Evolutionary conservation across 1,140 invertebrate genomes (phyloP), one percentile per base, ranked within the genome.

Genomic region (Leptinotarsa texana): DNA sequence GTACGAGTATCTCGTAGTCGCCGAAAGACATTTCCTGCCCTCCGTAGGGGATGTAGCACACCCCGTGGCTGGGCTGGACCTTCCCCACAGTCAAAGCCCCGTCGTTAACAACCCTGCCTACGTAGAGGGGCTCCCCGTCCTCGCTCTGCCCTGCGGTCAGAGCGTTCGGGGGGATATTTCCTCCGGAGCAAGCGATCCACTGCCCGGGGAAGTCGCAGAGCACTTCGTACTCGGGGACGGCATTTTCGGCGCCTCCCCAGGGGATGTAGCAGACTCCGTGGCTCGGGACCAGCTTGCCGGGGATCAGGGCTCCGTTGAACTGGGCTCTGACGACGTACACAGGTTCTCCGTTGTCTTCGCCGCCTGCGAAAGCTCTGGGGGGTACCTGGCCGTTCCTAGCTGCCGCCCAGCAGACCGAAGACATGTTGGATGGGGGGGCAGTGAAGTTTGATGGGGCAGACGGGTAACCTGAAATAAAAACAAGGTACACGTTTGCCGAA

Each of bases 201-300:
- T 77, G 81, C 13, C 83, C 84, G 69, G 79, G 80, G 72, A 82
- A 84, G 62, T 84, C 81, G 76, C 82, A 84, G 0, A 85, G 78
- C 48, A 93, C 92, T 87, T 95, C 91, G 81, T 95, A 96, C 68
- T 93, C 88, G 18, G 83, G 77, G 79, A 93, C 92, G 51, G 89
- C 89, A 79, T 95, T 92, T 83, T 96, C 94, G 17, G 84, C 85
- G 47, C 94, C 93, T 13, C 93, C 93, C 92, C 92, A 95, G 17
- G 93, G 85, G 1, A 95, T 83, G 81, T 94, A 96, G 78, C 90
- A 90, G 8, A 91, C 90, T 13, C 90, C 89, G 80, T 95, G 93
- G 3, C 90, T 90, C 0, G 90, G 87, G 61, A 91, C 88, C 8
- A 93, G 84, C 85, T 96, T 96, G 49, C 94, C 94, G 75, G 94